phyloP scores from a whole-genome alignment of 2,888 invertebrate genomes.

The Agriopis aurantiaria region DNA sequence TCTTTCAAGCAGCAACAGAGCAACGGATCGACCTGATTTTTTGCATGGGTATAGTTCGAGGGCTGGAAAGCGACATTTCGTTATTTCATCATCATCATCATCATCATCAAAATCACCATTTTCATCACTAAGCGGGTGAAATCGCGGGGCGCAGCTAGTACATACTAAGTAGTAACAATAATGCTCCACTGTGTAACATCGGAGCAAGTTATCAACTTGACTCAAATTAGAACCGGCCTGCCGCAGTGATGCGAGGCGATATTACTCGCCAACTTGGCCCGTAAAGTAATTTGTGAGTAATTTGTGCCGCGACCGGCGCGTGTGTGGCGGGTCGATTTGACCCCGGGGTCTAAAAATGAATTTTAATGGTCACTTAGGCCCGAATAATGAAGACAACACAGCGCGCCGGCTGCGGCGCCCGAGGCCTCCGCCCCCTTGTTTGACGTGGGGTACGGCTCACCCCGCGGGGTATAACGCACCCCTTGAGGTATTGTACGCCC shows the following conservation, averaged over 20 bases:
- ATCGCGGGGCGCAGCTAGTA: no score
- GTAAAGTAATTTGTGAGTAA: constrained; percentile 42
- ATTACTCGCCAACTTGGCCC: constrained; percentile 22
- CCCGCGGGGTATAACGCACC: constrained; percentile 12
- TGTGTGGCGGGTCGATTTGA: constrained; percentile 45
- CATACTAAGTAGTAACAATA: background rate
- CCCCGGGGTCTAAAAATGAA: constrained; percentile 73
- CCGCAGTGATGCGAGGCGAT: constrained; percentile 8
- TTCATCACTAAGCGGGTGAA: no score
- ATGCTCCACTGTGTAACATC: background rate
- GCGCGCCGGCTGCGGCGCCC: constrained; percentile 49
- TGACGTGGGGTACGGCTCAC: constrained; percentile 45
- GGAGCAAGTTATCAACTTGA: background rate
- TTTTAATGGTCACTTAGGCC: constrained; percentile 79
- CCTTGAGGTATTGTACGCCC: constrained; percentile 14
- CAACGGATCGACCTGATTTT: no score
- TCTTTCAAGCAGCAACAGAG: no score
- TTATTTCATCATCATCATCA: no score
- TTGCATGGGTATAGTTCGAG: no score
- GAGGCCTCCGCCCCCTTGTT: constrained; percentile 56
- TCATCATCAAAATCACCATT: no score
- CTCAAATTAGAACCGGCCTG: background rate
- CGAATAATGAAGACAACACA: constrained; percentile 71
- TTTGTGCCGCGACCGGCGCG: constrained; percentile 32
- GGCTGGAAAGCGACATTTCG: no score